Conservation (phyloP, 2,888 invertebrate species). For the Luffia ferchaultella region DNA sequence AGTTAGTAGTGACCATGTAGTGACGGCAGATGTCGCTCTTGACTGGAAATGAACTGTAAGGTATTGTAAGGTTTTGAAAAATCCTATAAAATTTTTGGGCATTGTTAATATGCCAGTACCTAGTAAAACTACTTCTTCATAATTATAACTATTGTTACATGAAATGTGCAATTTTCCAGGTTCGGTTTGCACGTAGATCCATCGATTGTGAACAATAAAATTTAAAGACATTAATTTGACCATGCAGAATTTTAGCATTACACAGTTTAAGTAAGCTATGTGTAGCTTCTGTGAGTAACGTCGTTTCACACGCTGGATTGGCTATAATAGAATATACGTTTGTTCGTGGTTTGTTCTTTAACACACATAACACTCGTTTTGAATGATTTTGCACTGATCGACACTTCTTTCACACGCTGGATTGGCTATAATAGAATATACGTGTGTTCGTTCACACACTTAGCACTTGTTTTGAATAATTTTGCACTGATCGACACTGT, state of each 20-base stretch:
- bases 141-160: not conserved
- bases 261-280: not conserved
- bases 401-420: not conserved
- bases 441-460: not conserved
- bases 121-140: not conserved
- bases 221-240: not conserved
- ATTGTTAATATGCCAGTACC: not conserved
- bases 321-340: not conserved
- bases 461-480: not conserved
- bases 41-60: not conserved
- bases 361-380: not conserved
- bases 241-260: not conserved
- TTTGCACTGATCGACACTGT: too few species aligned
- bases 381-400: not conserved
- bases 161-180: not conserved
- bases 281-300: not conserved
- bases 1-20: not conserved
- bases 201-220: not conserved
- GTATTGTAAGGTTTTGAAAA: not conserved
- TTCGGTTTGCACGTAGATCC: not conserved
- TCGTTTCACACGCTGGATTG: not conserved
- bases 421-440: not conserved
- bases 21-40: too few species aligned
- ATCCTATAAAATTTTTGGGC: not conserved
- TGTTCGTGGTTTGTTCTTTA: not conserved